A percentile compares a stretch with the other conserved stretches of the same genome.
These are phyloP conservation scores for Panulirus ornatus DNA, from an alignment of 1,140 invertebrate species.

Conservation along the genomic window DNA sequence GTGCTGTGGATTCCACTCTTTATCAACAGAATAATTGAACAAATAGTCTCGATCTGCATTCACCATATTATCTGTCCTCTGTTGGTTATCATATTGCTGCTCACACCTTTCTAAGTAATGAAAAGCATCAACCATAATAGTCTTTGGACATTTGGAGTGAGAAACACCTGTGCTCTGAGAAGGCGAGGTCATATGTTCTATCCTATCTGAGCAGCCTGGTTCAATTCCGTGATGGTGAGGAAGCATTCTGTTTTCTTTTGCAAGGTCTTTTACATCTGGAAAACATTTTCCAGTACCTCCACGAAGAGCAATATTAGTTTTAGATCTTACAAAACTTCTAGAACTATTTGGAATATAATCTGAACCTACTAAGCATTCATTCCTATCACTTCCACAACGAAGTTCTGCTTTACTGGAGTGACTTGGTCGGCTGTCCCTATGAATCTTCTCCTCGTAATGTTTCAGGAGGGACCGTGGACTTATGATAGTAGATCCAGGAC, in stretches of 20 bases:
- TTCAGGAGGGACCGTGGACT: conserved; percentile 30
- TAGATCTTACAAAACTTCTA: neutral
- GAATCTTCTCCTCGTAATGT: conserved; percentile 21
- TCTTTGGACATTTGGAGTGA: conserved; percentile 10
- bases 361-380: neutral
- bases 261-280: neutral
- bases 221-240: neutral
- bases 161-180: too few relatives aligned
- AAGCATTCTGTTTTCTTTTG: neutral
- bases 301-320: neutral
- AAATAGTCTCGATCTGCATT: neutral
- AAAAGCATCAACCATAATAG: conserved; percentile 32
- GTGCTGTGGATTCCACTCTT: neutral
- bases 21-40: neutral
- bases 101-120: conserved; percentile 46
- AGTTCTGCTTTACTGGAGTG: neutral
- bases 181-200: neutral
- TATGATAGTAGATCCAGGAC: conserved; percentile 26
- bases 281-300: neutral
- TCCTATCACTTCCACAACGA: neutral
- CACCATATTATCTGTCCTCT: neutral
- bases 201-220: neutral
- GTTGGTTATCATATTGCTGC: neutral
- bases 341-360: neutral
- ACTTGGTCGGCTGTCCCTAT: neutral